Percentiles rank a stretch among this genome's conserved stretches.
Evolutionary conservation across 1,140 invertebrate genomes (phyloP).

Genomic region (Drosophila kepulauana): DNA sequence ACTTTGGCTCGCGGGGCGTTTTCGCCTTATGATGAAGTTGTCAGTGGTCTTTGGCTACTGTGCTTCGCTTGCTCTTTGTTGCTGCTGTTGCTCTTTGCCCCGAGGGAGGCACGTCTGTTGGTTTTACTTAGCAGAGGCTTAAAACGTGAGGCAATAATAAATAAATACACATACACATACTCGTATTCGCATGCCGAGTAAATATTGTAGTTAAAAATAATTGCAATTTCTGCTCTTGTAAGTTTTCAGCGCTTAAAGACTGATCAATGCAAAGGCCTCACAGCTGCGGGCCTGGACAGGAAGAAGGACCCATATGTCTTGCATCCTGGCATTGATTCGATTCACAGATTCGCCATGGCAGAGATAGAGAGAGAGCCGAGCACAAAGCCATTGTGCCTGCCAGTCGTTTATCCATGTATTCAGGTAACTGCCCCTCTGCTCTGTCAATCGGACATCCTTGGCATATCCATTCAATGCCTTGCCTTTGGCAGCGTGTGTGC

Average conservation of each 20-base stretch:
- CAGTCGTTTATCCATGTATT: constrained; percentile 19
- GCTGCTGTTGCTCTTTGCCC: constrained; percentile 1
- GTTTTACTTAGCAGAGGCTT: constrained; percentile 47
- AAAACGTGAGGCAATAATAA: background rate
- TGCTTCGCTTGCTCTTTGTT: constrained; percentile 19
- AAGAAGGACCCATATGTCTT: constrained; percentile 34
- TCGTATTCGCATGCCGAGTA: background rate
- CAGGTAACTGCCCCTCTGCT: constrained; percentile 61
- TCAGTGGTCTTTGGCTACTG: constrained; percentile 73
- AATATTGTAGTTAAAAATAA: background rate
- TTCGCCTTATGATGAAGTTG: constrained; percentile 77
- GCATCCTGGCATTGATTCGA: constrained; percentile 63
- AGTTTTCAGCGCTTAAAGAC: background rate
- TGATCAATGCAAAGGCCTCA: constrained; percentile 6
- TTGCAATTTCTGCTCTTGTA: background rate
- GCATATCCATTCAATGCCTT: constrained; percentile 40
- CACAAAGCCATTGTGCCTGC: constrained; percentile 62
- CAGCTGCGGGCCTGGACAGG: constrained; percentile 22
- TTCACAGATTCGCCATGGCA: constrained; percentile 49
- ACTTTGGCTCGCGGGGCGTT: constrained; percentile 38
- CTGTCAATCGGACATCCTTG: constrained; percentile 54
- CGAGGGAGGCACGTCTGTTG: constrained; percentile 39
- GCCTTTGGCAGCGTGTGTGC: background rate
- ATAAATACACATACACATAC: background rate
- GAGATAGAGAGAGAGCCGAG: constrained; percentile 13